phyloP scores from a whole-genome alignment of 2,888 invertebrate species.

The Temnothorax rugatulus region DNA sequence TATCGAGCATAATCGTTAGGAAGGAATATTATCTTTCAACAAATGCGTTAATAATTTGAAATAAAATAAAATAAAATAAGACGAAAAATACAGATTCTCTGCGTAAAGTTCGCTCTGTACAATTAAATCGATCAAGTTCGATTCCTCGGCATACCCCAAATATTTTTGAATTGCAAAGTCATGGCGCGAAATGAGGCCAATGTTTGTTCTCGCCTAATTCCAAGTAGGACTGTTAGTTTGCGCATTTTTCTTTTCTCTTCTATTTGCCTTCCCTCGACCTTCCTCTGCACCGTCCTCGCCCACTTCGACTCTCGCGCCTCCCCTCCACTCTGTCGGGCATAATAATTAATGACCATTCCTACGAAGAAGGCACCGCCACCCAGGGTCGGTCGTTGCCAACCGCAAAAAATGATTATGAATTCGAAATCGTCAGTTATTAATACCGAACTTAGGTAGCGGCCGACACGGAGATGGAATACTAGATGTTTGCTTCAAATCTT shows the following conservation, averaged over 20 bases:
- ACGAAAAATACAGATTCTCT: background rate
- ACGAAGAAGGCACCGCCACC: constrained; percentile 78
- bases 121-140: background rate
- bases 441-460: constrained; percentile 50
- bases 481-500: constrained; percentile 16
- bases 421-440: constrained; percentile 75
- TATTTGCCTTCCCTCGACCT: constrained; percentile 69
- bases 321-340: constrained; percentile 69
- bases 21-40: background rate
- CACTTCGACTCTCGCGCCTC: constrained; percentile 67
- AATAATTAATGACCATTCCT: constrained; percentile 79
- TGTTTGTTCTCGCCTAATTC: constrained; percentile 73
- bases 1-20: background rate
- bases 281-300: constrained; percentile 64
- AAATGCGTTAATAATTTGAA: background rate
- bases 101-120: background rate
- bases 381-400: constrained; percentile 72
- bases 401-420: constrained; percentile 79
- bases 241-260: constrained; percentile 67
- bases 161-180: constrained; percentile 39
- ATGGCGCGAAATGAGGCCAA: constrained; percentile 52
- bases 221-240: constrained; percentile 67
- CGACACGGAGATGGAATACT: constrained; percentile 24
- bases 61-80: background rate
- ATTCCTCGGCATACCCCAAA: background rate